Conservation (phyloP, 2,888 invertebrate species). For the Phaonia tiefii region DNA sequence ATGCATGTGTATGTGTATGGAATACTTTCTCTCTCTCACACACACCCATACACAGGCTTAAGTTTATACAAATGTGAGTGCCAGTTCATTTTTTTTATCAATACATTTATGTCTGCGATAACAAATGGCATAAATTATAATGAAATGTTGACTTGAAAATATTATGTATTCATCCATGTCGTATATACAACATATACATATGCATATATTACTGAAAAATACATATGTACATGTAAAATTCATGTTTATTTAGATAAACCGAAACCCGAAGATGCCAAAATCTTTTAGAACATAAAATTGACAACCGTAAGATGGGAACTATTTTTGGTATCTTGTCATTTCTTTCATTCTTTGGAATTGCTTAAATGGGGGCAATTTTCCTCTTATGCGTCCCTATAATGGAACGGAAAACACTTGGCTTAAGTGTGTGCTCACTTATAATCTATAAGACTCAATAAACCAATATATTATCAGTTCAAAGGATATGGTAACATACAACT, state of each 20-base stretch:
- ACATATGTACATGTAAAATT: neutral
- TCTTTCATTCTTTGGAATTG: too few relatives aligned
- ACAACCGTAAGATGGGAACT: neutral
- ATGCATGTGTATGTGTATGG: neutral
- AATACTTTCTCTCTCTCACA: neutral
- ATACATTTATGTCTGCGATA: conserved; percentile 60
- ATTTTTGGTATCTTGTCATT: too few relatives aligned
- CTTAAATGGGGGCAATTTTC: too few relatives aligned
- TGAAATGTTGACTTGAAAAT: conserved; percentile 54
- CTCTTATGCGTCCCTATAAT: too few relatives aligned
- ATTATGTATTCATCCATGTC: conserved; percentile 17
- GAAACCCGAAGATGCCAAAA: too few relatives aligned
- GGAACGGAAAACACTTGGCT: too few relatives aligned
- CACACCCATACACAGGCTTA: too few relatives aligned
- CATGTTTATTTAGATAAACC: conserved; percentile 53
- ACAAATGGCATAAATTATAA: conserved; percentile 65
- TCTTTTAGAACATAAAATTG: neutral
- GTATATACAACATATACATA: conserved; percentile 8
- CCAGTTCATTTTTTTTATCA: conserved; percentile 4
- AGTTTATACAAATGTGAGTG: too few relatives aligned
- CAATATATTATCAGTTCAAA: too few relatives aligned
- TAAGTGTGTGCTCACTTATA: too few relatives aligned
- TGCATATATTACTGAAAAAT: neutral
- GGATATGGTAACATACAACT: too few relatives aligned
- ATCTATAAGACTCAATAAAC: too few relatives aligned